These are phyloP conservation scores for Drosophila koepferae DNA, from an alignment of 2,888 invertebrate species.

Conservation along the genomic window DNA sequence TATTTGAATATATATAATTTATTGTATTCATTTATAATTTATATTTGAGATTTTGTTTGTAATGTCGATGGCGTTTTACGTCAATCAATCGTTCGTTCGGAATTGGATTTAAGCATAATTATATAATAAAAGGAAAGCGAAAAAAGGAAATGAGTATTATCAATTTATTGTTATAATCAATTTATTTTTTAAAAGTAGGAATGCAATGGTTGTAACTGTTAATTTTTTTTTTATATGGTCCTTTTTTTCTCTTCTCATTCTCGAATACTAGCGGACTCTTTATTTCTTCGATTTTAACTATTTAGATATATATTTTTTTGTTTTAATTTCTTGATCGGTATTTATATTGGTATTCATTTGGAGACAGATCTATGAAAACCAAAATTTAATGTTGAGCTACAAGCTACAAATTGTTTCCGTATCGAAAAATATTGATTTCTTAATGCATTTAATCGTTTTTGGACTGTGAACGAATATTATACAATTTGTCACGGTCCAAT, in stretches of 20 bases:
- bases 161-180: slow-evolving; percentile 50
- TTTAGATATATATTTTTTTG: neutral
- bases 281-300: neutral
- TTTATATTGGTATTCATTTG: too few species aligned
- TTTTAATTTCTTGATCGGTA: neutral
- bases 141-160: slow-evolving; percentile 73
- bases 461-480: neutral
- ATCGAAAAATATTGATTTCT: neutral
- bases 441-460: neutral
- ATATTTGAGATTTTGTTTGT: slow-evolving; percentile 26
- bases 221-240: too few species aligned
- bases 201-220: neutral
- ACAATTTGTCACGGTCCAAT: neutral
- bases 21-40: slow-evolving; percentile 31
- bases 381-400: neutral
- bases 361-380: neutral
- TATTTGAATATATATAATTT: slow-evolving; percentile 1
- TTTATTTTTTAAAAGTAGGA: slow-evolving; percentile 30
- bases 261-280: too few species aligned
- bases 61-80: slow-evolving; percentile 38
- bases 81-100: slow-evolving; percentile 57
- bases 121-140: slow-evolving; percentile 59
- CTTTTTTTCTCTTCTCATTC: neutral
- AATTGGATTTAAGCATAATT: slow-evolving; percentile 65
- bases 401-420: neutral